Base-by-base conservation (phyloP, 2,113 vertebrate species). In the Haemorhous mexicanus region DNA sequence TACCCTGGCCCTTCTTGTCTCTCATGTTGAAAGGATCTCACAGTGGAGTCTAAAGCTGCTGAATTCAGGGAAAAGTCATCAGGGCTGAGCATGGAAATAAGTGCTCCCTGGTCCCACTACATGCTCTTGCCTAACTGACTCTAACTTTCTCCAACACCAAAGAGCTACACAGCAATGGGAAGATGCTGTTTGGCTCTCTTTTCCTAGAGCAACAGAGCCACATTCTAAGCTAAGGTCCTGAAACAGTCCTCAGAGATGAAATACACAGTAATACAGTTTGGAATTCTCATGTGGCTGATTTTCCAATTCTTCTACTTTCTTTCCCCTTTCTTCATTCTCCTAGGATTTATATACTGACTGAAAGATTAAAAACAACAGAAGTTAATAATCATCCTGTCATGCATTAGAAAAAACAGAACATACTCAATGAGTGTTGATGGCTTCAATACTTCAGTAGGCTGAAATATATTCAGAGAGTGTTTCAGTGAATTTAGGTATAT, bases 401-500 rank as follows among this genome's bases (percentile, higher is more conserved):
- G 5, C 43, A 59, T 78, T 84, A 70, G 75, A 70, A 69, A 78
- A 74, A 95, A 90, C 68, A 93, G 55, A 92, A 64, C 46, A 68
- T 18, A 79, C 28, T 91, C 78, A 61, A 56, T 78, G 58, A 66
- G 22, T 32, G 39, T 53, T 84, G 84, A 69, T 28, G n/a, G 66
- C 79, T 58, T 89, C 49, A 92, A 87, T 35, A 90, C 35, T 43
- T 96, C 75, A 56, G 68, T 17, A 90, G 52, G 67, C 56, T 81
- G 82, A 92, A 90, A 92, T 55, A 84, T 39, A 88, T 76, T 94
- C 90, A 94, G 64, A 90, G 44, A 86, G 17, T 4, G 3, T 90
- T 90, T 84, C 35, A 67, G 61, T 91, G 72, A 93, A 62, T 92
- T 93, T 93, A 80, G 85, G 92, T 93, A 92, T 87, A 86, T 59